A percentile compares a stretch with the other conserved stretches of the same genome.
These are phyloP conservation scores for Pseudomyrmex sp. DNA, from an alignment of 1,140 invertebrate genomes.

Conservation along the genomic window DNA sequence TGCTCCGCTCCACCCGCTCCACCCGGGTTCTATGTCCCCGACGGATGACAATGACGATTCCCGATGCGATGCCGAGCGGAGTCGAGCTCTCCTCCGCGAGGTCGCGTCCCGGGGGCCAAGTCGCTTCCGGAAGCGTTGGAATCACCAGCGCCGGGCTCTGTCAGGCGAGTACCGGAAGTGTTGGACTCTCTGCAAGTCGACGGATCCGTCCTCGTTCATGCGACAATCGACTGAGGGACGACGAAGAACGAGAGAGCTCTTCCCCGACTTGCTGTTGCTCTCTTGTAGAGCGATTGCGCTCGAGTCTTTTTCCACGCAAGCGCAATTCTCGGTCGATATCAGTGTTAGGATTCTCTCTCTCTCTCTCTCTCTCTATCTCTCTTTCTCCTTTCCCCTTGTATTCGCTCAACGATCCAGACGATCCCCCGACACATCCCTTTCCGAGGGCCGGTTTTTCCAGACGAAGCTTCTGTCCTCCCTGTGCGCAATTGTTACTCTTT, in stretches of 20 bases:
- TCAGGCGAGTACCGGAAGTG: constrained; percentile 49
- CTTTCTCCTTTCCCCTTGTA: not conserved
- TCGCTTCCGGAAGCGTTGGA: constrained; percentile 76
- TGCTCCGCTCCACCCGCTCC: not conserved
- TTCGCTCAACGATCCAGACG: not conserved
- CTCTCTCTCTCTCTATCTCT: not conserved
- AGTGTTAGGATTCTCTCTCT: not conserved
- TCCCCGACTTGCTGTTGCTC: constrained; percentile 44
- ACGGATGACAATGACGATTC: constrained; percentile 28
- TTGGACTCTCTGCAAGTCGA: constrained; percentile 32
- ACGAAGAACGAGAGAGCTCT: constrained; percentile 50
- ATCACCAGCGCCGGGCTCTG: constrained; percentile 72
- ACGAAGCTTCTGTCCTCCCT: not conserved
- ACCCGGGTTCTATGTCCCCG: constrained; percentile 14
- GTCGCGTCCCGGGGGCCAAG: not conserved
- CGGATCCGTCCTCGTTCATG: constrained; percentile 36
- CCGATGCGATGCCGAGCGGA: constrained; percentile 22
- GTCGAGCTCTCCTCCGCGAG: constrained; percentile 22
- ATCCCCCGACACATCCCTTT: not conserved
- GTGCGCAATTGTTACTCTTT: not conserved
- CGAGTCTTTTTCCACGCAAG: constrained; percentile 78
- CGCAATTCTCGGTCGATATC: constrained; percentile 81
- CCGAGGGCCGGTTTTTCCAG: constrained; percentile 17
- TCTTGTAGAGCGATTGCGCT: constrained; percentile 70
- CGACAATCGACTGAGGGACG: constrained; percentile 72